Evolutionary conservation across 2,888 invertebrate species (phyloP).

Genomic region (Xanthia icteritia): DNA sequence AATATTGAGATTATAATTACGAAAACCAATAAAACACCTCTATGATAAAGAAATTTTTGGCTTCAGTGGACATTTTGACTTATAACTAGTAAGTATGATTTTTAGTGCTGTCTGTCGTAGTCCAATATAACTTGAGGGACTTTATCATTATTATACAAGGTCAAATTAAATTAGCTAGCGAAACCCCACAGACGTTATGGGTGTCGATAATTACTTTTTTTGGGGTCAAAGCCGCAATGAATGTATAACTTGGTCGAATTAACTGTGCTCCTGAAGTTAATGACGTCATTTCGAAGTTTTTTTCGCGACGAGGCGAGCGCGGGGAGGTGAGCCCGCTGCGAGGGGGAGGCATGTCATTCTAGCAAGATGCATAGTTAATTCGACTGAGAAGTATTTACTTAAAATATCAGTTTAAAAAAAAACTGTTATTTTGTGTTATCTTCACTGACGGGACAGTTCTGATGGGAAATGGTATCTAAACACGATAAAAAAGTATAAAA

Average conservation of each 20-base stretch:
- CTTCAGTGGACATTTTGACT: constrained; percentile 53
- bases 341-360: too few relatives aligned
- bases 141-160: neutral
- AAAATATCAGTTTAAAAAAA: neutral
- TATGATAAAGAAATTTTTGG: constrained; percentile 49
- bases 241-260: too few relatives aligned
- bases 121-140: neutral
- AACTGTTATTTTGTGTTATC: neutral
- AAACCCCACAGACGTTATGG: neutral
- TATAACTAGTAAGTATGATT: constrained; percentile 43
- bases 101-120: constrained; percentile 35
- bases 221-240: too few relatives aligned
- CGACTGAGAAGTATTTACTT: too few relatives aligned
- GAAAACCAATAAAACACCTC: constrained; percentile 30
- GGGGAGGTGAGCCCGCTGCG: too few relatives aligned
- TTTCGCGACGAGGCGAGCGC: too few relatives aligned
- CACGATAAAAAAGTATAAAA: neutral
- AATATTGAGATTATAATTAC: neutral
- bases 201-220: too few relatives aligned
- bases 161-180: neutral
- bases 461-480: neutral
- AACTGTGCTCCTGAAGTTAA: too few relatives aligned
- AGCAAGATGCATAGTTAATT: too few relatives aligned
- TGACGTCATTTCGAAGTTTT: too few relatives aligned
- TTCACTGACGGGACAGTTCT: neutral